Evolutionary conservation across 2,888 invertebrate species (phyloP), one percentile per base, ranked within the genome.

Genomic region (Drosophila lacicola): DNA sequence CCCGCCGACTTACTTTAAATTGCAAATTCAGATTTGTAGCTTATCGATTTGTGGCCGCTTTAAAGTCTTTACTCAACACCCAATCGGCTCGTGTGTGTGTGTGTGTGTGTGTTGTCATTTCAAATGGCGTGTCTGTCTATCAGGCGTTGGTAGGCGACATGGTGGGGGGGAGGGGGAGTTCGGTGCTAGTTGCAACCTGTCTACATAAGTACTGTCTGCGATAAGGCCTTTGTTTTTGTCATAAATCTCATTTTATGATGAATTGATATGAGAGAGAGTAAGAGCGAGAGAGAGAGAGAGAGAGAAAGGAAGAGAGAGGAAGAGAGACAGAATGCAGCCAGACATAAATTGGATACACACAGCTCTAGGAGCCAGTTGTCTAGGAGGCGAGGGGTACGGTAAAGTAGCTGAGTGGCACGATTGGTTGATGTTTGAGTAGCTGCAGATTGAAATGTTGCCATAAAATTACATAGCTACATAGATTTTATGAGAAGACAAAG

Each of bases 161-260:
- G 13, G 5, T 4, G 2, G 2, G 11, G 36, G 8, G n/a, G 39
- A 17, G 36, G 50, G 34, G 37, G 44, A 29, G 47, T 33, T 19
- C 37, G 53, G 29, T 60, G 77, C 65, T 63, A 64, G 76, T 67
- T 84, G 85, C 88, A 89, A 84, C 89, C 89, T 88, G 85, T 89
- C 85, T 85, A 88, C 90, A 90, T 86, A 89, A 85, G 87, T 83
- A 87, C 80, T 89, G 90, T 90, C 90, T 90, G 89, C 82, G 90
- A 91, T 91, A 90, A 91, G 89, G 90, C 90, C 83, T 90, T 91
- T 91, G 91, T 91, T 91, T 90, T 91, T 90, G 91, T 89, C 91
- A 90, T 90, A 90, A 91, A 91, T 91, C 91, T 91, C 90, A 87
- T 91, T 90, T 90, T 91, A 90, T 90, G 91, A 91, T 91, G 91